Percentiles rank a stretch among this genome's conserved stretches.
Evolutionary conservation across 2,888 invertebrate species (phyloP).

Genomic region (Leucozona laternaria): DNA sequence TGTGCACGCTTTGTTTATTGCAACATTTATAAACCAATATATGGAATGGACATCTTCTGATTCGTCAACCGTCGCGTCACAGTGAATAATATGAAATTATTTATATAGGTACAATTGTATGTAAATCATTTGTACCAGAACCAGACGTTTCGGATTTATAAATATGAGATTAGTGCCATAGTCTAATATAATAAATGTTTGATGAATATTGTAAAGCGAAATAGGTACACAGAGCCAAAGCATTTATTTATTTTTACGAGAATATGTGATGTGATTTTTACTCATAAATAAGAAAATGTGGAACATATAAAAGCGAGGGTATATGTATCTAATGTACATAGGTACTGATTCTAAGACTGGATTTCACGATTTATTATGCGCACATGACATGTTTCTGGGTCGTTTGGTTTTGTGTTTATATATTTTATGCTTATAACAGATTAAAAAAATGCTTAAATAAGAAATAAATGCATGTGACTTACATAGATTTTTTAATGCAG

Average conservation of each 20-base stretch:
- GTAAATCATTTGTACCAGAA: neutral
- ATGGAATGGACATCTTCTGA: neutral
- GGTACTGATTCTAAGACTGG: slow-evolving; percentile 9
- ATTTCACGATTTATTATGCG: slow-evolving; percentile 40
- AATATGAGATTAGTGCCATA: neutral
- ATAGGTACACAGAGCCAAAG: neutral
- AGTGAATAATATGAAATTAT: no score
- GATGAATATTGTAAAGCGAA: neutral
- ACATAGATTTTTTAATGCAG: neutral
- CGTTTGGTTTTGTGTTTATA: slow-evolving; percentile 14
- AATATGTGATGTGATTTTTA: slow-evolving; percentile 4
- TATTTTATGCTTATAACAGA: neutral
- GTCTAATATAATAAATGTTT: neutral
- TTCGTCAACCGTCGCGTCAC: no score
- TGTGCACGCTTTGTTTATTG: neutral
- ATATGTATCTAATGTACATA: neutral
- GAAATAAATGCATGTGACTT: neutral
- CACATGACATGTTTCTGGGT: slow-evolving; percentile 55
- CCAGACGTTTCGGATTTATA: neutral
- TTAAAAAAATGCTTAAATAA: neutral
- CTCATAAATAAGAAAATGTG: neutral
- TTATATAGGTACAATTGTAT: neutral
- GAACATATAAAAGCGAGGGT: neutral
- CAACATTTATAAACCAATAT: neutral
- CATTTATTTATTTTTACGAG: neutral